These are phyloP conservation scores for Polyploca ridens DNA, from an alignment of 2,888 invertebrate genomes.

Conservation along the genomic window DNA sequence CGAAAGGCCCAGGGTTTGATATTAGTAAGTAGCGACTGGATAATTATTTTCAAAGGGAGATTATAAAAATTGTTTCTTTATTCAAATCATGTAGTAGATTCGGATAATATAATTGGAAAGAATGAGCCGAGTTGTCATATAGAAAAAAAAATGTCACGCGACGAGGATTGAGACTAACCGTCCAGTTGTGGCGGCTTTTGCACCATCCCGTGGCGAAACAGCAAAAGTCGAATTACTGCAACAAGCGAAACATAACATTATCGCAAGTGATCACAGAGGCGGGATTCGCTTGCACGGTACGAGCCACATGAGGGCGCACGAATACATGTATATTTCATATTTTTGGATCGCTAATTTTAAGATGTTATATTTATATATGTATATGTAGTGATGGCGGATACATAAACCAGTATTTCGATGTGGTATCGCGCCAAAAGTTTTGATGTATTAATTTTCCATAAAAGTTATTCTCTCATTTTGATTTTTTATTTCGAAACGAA, in stretches of 20 bases:
- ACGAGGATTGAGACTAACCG: constrained; percentile 80
- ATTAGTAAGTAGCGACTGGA: constrained; percentile 44
- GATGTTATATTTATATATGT: constrained; percentile 85
- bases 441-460: constrained; percentile 82
- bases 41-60: constrained; percentile 42
- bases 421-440: constrained; percentile 83
- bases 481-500: constrained; percentile 46
- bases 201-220: constrained; percentile 71
- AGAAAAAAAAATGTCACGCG: constrained; percentile 56
- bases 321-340: constrained; percentile 84
- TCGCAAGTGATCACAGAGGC: constrained; percentile 44
- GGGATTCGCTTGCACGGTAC: constrained; percentile 60
- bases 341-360: constrained; percentile 85
- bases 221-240: constrained; percentile 64
- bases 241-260: constrained; percentile 54
- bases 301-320: constrained; percentile 76
- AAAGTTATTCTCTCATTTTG: constrained; percentile 70
- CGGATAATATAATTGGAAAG: constrained; percentile 41
- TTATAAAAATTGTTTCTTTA: constrained; percentile 35
- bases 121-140: constrained; percentile 29
- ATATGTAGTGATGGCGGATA: constrained; percentile 82
- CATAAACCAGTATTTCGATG: constrained; percentile 79
- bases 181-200: constrained; percentile 82
- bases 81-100: constrained; percentile 37
- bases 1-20: constrained; percentile 71